Base-by-base conservation (phyloP, 2,888 invertebrate species). In the Beris morrisii region DNA sequence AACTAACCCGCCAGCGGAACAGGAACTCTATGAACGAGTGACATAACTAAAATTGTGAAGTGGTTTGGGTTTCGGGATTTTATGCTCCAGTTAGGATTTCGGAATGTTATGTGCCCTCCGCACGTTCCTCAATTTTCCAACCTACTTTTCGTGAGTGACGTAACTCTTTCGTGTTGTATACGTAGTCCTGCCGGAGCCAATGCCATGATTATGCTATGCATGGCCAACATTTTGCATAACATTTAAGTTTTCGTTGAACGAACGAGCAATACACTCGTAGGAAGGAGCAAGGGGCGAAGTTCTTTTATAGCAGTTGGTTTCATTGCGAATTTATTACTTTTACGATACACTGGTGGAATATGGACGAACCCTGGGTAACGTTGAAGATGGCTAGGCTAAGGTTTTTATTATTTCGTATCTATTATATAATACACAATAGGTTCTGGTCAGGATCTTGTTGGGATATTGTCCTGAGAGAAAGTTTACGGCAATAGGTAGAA, bases 191-290 rank as follows among this genome's bases (percentile, higher is more conserved):
- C 13, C 52, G 61, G 61, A 61, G 61, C 61, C 61, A 59, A 12
- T 22, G 55, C 13, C 31, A 13, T 59, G 32, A 12, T 46, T 22
- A 38, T 61, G 38, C 12, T 61, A 61, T 61, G 61, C 61, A 61
- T 61, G 61, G 50, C 61, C 61, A 50, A 50, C 43, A 61, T 61
- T 61, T 61, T 61, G 50, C 61, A 61, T 61, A 61, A 61, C 61
- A 52, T 61, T 61, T 61, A 52, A 61, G 50, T 50, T 52, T 32
- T 15, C 38, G 11, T 15, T 38, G 61, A 61, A 61, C 61, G 50
- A 50, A 58, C 45, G n/a, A 3, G 22, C 22, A 22, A 22, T 2
- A 22, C 3, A 22, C 22, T 22, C 22, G 22, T 22, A 2, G 22
- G 22, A 22, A 22, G 22, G 22, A 22, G 22, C 22, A 22, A 22